These are phyloP conservation scores for Grammomys dolichurus DNA, from an alignment of 2,113 vertebrate genomes.

Conservation along the genomic window DNA sequence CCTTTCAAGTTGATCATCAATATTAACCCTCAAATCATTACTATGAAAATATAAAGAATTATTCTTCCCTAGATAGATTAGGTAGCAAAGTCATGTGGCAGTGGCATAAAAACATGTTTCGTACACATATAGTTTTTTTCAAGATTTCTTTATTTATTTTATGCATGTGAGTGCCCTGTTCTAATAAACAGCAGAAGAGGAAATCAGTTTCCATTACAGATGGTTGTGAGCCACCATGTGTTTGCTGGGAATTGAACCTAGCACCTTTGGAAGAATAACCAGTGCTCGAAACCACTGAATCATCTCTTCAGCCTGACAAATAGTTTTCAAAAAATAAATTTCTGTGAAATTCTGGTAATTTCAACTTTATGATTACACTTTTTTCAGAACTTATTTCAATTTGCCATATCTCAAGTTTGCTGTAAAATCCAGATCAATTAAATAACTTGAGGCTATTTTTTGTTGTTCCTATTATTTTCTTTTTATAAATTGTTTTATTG, in stretches of 20 bases:
- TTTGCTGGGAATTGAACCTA: too few species aligned
- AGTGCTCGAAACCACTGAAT: too few species aligned
- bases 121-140: too few species aligned
- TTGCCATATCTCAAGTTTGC: not conserved
- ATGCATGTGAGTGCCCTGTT: too few species aligned
- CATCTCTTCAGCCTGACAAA: too few species aligned
- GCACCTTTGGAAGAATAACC: too few species aligned
- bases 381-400: conserved; percentile 20
- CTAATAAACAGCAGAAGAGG: too few species aligned
- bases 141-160: too few species aligned
- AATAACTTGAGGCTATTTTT: not conserved
- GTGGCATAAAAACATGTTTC: not conserved
- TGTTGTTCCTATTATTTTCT: not conserved
- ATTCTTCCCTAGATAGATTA: not conserved
- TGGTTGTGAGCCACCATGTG: too few species aligned
- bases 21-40: not conserved
- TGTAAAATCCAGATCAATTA: not conserved
- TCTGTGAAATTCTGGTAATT: not conserved
- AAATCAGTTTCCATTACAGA: too few species aligned
- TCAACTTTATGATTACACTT: conserved; percentile 9
- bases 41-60: not conserved
- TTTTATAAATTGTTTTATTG: not conserved
- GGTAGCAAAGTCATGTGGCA: not conserved
- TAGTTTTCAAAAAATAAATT: not conserved
- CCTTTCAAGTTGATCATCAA: too few species aligned